phyloP scores from a whole-genome alignment of 2,797 vertebrate genomes.

The Botia kubotai region DNA sequence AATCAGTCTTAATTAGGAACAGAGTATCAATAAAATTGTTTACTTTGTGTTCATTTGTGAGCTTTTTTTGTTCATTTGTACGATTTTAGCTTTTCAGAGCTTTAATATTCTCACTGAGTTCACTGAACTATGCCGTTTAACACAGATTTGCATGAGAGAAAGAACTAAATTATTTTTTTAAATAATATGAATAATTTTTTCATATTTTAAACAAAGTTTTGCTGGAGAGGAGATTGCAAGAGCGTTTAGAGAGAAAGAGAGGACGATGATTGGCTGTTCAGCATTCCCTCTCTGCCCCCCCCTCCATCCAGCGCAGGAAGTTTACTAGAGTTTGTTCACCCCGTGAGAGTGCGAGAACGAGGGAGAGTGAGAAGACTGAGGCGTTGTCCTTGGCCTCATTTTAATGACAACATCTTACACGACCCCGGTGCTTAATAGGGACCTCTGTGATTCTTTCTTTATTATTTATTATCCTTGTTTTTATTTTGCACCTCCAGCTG shows the following conservation, averaged over 20 bases:
- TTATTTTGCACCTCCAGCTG: not conserved
- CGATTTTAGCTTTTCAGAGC: not conserved
- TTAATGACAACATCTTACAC: conserved; percentile 50
- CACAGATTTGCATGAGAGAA: not conserved
- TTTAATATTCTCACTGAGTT: not conserved
- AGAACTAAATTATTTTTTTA: not conserved
- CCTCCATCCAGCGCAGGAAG: conserved; percentile 30
- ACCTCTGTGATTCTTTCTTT: conserved; percentile 10
- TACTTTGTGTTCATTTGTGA: not conserved
- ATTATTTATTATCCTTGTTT: not conserved
- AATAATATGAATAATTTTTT: not conserved
- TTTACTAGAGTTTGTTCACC: conserved; percentile 60
- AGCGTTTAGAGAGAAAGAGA: conserved; percentile 22
- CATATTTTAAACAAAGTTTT: too few species aligned
- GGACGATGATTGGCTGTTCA: conserved; percentile 37
- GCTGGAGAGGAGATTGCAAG: conserved; percentile 13
- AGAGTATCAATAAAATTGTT: too few species aligned
- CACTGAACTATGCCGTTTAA: not conserved
- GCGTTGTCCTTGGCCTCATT: conserved; percentile 49
- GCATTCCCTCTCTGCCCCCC: conserved; percentile 36
- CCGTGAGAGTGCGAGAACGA: conserved; percentile 5
- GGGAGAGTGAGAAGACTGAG: conserved; percentile 25
- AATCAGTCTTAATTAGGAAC: not conserved
- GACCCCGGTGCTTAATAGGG: conserved; percentile 5
- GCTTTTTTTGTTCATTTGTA: not conserved